A percentile compares a stretch with the other conserved stretches of the same genome.
phyloP scores from a whole-genome alignment of 2,888 invertebrate genomes.

The Parthenolecanium corni region DNA sequence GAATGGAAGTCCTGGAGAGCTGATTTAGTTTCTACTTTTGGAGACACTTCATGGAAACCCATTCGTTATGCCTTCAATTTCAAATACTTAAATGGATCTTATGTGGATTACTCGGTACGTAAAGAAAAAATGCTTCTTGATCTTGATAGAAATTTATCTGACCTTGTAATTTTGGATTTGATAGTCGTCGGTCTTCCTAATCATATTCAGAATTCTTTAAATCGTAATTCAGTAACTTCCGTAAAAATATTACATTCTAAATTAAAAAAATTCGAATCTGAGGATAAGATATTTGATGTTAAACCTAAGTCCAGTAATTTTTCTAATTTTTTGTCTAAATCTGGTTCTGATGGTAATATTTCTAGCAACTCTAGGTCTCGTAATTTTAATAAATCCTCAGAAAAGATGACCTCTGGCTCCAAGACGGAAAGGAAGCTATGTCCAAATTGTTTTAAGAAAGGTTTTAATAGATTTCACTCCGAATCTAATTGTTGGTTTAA shows the following conservation, averaged over 20 bases:
- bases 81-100: neutral
- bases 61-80: neutral
- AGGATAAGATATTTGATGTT: neutral
- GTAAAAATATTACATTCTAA: neutral
- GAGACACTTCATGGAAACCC: constrained; percentile 1
- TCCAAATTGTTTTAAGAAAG: neutral
- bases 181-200: neutral
- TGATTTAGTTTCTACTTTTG: neutral
- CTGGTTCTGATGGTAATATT: too few relatives aligned
- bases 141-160: neutral
- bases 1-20: neutral
- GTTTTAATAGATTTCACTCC: neutral
- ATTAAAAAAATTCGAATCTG: neutral
- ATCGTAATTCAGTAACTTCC: neutral
- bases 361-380: too few relatives aligned
- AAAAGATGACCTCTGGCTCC: too few relatives aligned
- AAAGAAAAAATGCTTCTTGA: constrained; percentile 3
- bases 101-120: neutral
- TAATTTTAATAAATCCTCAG: too few relatives aligned
- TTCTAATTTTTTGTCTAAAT: neutral
- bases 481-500: constrained; percentile 1
- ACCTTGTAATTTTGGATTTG: neutral
- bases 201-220: neutral
- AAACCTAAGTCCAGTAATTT: neutral
- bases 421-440: neutral